These are phyloP conservation scores for Cyanoramphus novaezelandiae DNA, from an alignment of 2,113 vertebrate genomes.

Conservation along the genomic window DNA sequence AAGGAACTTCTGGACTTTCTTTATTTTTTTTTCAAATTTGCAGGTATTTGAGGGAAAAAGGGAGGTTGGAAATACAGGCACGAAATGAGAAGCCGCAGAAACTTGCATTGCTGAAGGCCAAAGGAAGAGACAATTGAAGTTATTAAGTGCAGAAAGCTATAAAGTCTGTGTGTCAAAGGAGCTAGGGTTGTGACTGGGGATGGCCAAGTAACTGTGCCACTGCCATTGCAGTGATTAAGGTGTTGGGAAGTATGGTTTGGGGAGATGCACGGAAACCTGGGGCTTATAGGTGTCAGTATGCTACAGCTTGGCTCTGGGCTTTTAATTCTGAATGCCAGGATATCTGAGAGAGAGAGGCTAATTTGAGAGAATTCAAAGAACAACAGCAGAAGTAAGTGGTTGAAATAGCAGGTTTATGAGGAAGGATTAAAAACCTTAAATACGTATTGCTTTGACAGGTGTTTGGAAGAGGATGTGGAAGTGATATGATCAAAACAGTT, in stretches of 20 bases:
- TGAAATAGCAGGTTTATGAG: neutral
- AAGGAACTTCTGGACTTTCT: neutral
- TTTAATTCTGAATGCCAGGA: neutral
- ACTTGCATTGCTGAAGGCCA: neutral
- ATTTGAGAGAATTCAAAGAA: neutral
- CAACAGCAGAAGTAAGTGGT: neutral
- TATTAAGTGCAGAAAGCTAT: neutral
- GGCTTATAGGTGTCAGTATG: neutral
- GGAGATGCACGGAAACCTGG: neutral
- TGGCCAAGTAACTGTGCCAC: neutral
- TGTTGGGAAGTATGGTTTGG: neutral
- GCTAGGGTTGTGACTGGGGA: neutral
- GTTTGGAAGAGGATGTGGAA: conserved; percentile 35
- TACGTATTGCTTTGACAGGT: neutral
- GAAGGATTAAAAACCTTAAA: neutral
- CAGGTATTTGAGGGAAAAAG: neutral
- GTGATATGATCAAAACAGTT: neutral
- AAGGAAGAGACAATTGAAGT: neutral
- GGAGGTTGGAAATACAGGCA: neutral
- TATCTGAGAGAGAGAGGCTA: neutral
- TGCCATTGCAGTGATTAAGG: fast-evolving
- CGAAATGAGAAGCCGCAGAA: neutral
- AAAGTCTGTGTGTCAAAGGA: neutral
- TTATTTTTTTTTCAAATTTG: neutral
- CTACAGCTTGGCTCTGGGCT: neutral